These are phyloP conservation scores for Doryteuthis pealeii DNA, from an alignment of 1,140 invertebrate species.

Conservation along the genomic window DNA sequence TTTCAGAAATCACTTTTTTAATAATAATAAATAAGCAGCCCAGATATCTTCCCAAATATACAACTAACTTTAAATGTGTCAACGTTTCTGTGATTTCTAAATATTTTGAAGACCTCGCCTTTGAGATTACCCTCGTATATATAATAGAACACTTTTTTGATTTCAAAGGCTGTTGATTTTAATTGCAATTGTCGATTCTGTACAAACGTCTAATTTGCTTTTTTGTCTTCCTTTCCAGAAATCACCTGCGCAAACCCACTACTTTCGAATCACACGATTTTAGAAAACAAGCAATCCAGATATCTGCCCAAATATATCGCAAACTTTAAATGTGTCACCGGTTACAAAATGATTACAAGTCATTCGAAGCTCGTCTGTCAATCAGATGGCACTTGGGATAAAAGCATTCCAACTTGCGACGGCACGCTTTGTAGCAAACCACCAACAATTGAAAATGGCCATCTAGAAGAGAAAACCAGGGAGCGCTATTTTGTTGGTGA, in stretches of 20 bases:
- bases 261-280: constrained; percentile 40
- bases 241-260: constrained; percentile 43
- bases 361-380: constrained; percentile 44
- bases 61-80: too few relatives aligned
- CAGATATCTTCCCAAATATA: too few relatives aligned
- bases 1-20: too few relatives aligned
- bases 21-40: too few relatives aligned
- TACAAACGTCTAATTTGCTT: too few relatives aligned
- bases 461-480: constrained; percentile 13
- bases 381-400: constrained; percentile 45
- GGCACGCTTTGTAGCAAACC: constrained; percentile 46
- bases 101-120: too few relatives aligned
- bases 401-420: constrained; percentile 50
- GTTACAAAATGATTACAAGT: constrained; percentile 36
- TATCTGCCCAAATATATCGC: constrained; percentile 33
- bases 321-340: constrained; percentile 30
- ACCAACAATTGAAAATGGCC: constrained; percentile 37
- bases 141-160: too few relatives aligned
- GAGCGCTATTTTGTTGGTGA: constrained; percentile 39
- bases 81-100: too few relatives aligned
- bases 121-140: too few relatives aligned
- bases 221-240: constrained; percentile 37
- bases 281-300: constrained; percentile 18
- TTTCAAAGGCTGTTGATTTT: too few relatives aligned
- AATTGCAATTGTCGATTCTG: too few relatives aligned